A percentile compares a stretch with the other conserved stretches of the same genome.
phyloP scores from a whole-genome alignment of 1,140 invertebrate genomes.

The Megalopta genalis region DNA sequence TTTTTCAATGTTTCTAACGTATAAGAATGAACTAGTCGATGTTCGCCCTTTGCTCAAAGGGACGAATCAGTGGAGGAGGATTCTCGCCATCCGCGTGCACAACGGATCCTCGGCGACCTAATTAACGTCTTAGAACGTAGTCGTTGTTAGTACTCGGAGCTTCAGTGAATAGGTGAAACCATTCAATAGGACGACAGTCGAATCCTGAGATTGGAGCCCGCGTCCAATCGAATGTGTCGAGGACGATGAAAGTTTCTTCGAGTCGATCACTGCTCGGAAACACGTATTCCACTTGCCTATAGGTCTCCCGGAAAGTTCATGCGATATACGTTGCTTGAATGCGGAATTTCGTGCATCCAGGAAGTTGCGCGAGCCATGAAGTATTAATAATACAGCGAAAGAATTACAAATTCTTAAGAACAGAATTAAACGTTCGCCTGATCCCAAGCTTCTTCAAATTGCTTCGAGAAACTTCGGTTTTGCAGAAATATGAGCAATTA shows the following conservation, averaged over 20 bases:
- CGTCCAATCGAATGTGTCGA: constrained; percentile 13
- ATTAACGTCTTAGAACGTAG: constrained; percentile 38
- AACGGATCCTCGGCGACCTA: constrained; percentile 38
- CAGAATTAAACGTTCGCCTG: too few species aligned
- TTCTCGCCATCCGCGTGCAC: neutral
- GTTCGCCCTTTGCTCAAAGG: constrained; percentile 40
- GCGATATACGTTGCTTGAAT: too few species aligned
- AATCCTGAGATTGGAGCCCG: constrained; percentile 27
- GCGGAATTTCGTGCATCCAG: too few species aligned
- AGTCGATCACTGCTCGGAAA: constrained; percentile 7
- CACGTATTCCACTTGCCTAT: too few species aligned
- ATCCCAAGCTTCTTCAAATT: too few species aligned
- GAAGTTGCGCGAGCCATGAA: too few species aligned
- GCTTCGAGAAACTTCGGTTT: too few species aligned
- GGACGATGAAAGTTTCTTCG: constrained; percentile 30
- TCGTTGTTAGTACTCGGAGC: constrained; percentile 41
- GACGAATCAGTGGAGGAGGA: constrained; percentile 37
- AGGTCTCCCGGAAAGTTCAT: too few species aligned
- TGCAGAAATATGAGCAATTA: too few species aligned
- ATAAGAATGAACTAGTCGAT: constrained; percentile 3
- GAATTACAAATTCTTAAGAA: too few species aligned
- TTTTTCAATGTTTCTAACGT: too few species aligned
- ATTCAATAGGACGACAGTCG: constrained; percentile 16
- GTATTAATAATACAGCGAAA: too few species aligned
- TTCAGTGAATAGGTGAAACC: constrained; percentile 12